Base-by-base conservation (phyloP, 2,888 invertebrate genomes). In the Monochamus alternatus region DNA sequence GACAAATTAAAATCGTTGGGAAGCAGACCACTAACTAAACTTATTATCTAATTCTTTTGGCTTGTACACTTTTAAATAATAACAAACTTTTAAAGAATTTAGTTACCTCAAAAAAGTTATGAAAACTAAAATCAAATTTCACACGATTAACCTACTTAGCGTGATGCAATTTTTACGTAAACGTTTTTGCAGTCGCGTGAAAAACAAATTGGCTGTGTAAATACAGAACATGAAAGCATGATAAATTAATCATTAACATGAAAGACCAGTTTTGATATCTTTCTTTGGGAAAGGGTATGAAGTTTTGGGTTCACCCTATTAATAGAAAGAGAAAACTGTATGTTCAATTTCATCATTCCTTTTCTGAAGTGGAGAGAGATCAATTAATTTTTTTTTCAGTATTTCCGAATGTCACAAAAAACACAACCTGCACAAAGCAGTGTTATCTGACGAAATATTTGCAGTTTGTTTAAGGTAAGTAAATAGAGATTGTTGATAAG, bases 111-210 rank as follows among this genome's bases (percentile, higher is more conserved):
- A 63, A 70, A 70, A 71, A 52, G 3, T 31, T 10, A 38, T 47
- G 71, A 30, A 71, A 71, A 63, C 71, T 31, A 44, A 60, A 69
- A 62, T 47, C 43, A n/a, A 71, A 71, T 71, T 71, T 71, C 71
- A 71, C 71, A 71, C 69, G 31, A 71, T 71, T 71, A 71, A 63
- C 71, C 71, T 71, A 71, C 52, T 71, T 71, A 63, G 9, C 51
- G 63, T 71, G 71, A 63, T 38, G 71, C 63, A 71, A 71, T 62
- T 71, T 63, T 51, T 59, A 62, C 60, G 59, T 70, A 70, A 70
- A 47, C 22, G 1, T 60, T 66, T 66, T 66, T 66, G 43, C 10
- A 47, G 71, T 43, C 30, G 47, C n/a, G 12, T 60, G 38, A 60
- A 60, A 58, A 44, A 51, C 52, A 71, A 55, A 47, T 47, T 10